phyloP scores from a whole-genome alignment of 2,888 invertebrate genomes.

The Alviniconcha strummeri region DNA sequence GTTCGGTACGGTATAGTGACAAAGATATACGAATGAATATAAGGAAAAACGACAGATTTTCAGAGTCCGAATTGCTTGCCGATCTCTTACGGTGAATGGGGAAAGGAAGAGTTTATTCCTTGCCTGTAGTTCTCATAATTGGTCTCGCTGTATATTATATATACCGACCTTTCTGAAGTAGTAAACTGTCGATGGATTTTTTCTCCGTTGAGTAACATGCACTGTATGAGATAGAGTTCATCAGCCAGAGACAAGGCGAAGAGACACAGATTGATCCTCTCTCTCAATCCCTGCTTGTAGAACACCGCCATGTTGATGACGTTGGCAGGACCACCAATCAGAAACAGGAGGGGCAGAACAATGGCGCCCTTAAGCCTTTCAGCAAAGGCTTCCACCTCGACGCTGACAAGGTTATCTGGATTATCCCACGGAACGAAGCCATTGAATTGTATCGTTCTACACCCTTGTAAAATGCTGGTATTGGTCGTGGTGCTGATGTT shows the following conservation, averaged over 20 bases:
- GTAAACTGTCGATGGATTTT: background rate
- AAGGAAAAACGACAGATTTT: too few relatives aligned
- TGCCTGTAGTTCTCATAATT: too few relatives aligned
- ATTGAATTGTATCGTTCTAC: background rate
- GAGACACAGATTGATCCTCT: slow-evolving; percentile 11
- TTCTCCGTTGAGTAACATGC: slow-evolving; percentile 22
- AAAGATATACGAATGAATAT: too few relatives aligned
- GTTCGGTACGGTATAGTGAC: too few relatives aligned
- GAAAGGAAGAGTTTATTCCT: too few relatives aligned
- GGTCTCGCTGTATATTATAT: too few relatives aligned
- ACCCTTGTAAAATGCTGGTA: background rate
- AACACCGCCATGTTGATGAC: slow-evolving; percentile 18
- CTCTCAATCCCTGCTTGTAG: background rate
- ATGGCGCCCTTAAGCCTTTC: slow-evolving; percentile 15
- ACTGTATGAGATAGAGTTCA: slow-evolving; percentile 8
- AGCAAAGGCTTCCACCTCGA: slow-evolving; percentile 1
- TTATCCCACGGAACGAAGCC: slow-evolving; percentile 14
- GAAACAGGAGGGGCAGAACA: slow-evolving; percentile 19
- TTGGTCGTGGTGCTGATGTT: background rate
- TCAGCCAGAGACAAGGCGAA: slow-evolving; percentile 11
- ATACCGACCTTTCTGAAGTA: too few relatives aligned
- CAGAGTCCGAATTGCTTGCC: too few relatives aligned
- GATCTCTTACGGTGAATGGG: too few relatives aligned
- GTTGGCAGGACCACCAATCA: slow-evolving; percentile 20
- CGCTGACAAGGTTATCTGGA: slow-evolving; percentile 1